phyloP scores from a whole-genome alignment of 2,113 vertebrate genomes.

The Petaurus breviceps region DNA sequence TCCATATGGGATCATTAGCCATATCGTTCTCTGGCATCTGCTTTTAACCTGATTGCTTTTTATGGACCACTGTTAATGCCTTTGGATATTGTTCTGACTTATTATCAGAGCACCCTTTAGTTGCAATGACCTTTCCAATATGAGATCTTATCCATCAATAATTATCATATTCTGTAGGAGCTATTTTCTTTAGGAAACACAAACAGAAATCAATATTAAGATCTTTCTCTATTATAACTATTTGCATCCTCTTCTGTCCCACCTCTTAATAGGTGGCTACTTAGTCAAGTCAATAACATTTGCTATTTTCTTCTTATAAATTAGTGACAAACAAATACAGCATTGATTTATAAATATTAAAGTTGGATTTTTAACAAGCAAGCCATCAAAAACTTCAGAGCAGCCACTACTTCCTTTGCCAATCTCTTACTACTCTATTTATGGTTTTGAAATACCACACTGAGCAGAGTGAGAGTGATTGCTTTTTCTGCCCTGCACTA shows the following conservation, averaged over 20 bases:
- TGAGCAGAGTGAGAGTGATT: not conserved
- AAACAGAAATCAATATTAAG: conserved; percentile 82
- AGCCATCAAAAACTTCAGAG: conserved; percentile 18
- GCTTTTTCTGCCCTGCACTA: not conserved
- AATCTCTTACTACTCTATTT: conserved; percentile 44
- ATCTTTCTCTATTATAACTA: conserved; percentile 68
- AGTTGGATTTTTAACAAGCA: conserved; percentile 45
- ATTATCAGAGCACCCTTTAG: conserved; percentile 66
- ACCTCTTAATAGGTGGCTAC: conserved; percentile 46
- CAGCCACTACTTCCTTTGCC: not conserved
- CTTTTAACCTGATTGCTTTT: conserved; percentile 32
- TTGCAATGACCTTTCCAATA: conserved; percentile 72
- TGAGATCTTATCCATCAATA: conserved; percentile 73
- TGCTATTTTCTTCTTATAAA: conserved; percentile 43
- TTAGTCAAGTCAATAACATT: conserved; percentile 48
- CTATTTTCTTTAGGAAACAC: conserved; percentile 78
- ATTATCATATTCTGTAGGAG: conserved; percentile 77
- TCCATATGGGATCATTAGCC: not conserved
- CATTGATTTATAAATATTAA: conserved; percentile 28
- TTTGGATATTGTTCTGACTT: conserved; percentile 64
- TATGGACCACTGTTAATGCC: conserved; percentile 64
- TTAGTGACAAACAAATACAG: conserved; percentile 26
- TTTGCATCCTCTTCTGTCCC: conserved; percentile 12
- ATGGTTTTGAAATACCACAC: conserved; percentile 50
- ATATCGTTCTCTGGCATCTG: not conserved